Evolutionary conservation across 2,113 vertebrate species (phyloP).

Genomic region (Petaurus breviceps): DNA sequence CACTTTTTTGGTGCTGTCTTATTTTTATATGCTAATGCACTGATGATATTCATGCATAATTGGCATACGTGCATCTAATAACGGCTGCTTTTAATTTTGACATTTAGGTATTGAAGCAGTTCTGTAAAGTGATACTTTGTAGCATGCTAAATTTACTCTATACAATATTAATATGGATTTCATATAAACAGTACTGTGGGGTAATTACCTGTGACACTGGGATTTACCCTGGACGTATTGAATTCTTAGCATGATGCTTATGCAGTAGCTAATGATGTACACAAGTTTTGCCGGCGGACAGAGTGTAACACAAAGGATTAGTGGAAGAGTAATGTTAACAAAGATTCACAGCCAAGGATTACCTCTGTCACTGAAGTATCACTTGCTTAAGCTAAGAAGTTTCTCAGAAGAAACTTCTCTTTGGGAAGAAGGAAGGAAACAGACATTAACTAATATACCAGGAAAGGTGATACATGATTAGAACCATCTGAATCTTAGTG

Average conservation of each 20-base stretch:
- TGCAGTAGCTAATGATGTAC: neutral
- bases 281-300: neutral
- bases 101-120: neutral
- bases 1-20: neutral
- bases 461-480: neutral
- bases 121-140: neutral
- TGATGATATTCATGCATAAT: neutral
- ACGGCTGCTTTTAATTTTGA: neutral
- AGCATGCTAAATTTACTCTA: neutral
- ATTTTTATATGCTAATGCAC: neutral
- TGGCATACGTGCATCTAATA: neutral
- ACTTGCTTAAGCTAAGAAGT: neutral
- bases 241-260: neutral
- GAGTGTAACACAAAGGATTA: neutral
- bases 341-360: neutral
- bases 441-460: neutral
- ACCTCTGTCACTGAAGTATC: neutral
- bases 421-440: neutral
- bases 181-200: neutral
- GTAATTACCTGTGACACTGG: neutral
- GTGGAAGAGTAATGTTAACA: neutral
- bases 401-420: neutral
- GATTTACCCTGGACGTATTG: neutral
- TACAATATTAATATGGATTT: neutral
- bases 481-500: neutral